phyloP scores from a whole-genome alignment of 2,113 vertebrate genomes.

The Naja naja region DNA sequence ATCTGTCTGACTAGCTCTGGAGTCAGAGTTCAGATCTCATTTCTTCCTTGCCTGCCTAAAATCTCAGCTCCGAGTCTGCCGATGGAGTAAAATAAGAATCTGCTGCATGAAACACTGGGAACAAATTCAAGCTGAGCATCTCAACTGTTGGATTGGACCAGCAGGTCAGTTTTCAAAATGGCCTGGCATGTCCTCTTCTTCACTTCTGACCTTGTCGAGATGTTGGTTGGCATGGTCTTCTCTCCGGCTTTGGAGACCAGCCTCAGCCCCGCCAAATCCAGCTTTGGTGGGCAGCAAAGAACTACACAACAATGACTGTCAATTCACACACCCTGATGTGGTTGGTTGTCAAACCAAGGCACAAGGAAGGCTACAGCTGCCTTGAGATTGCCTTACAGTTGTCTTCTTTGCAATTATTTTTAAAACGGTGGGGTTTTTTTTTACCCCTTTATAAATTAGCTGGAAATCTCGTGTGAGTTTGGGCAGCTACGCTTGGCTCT shows the following conservation, averaged over 20 bases:
- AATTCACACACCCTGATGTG: neutral
- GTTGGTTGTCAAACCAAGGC: neutral
- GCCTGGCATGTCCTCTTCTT: neutral
- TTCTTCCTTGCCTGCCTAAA: neutral
- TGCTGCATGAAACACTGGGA: neutral
- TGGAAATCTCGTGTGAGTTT: neutral
- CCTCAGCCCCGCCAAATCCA: neutral
- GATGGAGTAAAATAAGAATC: neutral
- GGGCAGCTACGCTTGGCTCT: neutral
- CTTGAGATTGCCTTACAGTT: neutral
- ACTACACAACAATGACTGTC: too few relatives aligned
- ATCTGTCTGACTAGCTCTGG: neutral
- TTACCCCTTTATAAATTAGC: neutral
- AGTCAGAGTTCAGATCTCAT: neutral
- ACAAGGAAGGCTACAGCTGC: neutral
- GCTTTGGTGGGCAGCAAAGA: too few relatives aligned
- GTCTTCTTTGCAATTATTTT: constrained; percentile 14
- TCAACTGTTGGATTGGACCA: neutral
- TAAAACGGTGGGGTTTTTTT: neutral
- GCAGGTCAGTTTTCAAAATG: neutral
- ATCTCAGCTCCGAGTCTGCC: neutral
- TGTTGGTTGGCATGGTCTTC: neutral
- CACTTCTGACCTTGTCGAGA: neutral
- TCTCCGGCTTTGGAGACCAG: neutral
- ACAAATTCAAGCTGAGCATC: neutral